A percentile compares a stretch with the other conserved stretches of the same genome.
Conservation (phyloP, 53 echinoderm and acorn worm genomes). For the Apostichopus leukothele region DNA sequence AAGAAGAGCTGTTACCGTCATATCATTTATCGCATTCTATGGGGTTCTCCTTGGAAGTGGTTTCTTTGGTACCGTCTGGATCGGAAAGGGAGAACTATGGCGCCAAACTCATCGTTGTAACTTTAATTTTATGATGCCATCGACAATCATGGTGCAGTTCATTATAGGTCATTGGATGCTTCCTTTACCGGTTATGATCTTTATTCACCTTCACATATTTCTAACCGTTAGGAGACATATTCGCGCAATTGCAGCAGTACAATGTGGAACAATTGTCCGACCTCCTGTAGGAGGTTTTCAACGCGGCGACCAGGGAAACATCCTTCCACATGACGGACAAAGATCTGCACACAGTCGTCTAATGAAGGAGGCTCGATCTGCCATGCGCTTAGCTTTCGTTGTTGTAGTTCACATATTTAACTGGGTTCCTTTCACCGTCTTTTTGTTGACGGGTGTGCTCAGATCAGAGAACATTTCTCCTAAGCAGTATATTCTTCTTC, state of each 20-base stretch:
- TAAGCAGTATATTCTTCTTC: not conserved
- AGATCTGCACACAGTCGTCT: not conserved
- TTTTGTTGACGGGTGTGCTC: not conserved
- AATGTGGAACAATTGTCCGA: not conserved
- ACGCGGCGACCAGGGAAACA: not conserved
- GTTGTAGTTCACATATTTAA: not conserved
- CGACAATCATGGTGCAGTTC: not conserved
- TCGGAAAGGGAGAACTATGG: constrained; percentile 17
- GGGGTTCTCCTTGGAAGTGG: not conserved
- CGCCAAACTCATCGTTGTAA: constrained; percentile 2
- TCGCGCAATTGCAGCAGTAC: not conserved
- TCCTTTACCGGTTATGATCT: not conserved
- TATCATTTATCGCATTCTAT: not conserved
- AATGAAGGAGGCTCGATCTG: constrained; percentile 12
- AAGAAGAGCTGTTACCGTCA: not conserved
- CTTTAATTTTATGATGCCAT: constrained; percentile 1
- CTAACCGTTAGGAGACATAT: constrained; percentile 14
- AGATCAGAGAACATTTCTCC: not conserved
- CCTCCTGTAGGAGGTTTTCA: not conserved
- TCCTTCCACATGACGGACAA: not conserved
- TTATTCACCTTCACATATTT: constrained; percentile 3
- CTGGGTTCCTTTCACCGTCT: constrained; percentile 22
- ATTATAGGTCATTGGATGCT: not conserved
- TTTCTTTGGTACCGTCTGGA: not conserved
- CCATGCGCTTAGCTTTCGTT: constrained; percentile 12